Evolutionary conservation across 2,797 vertebrate species (phyloP), one percentile per base, ranked within the genome.

Genomic region (Aplochiton taeniatus): DNA sequence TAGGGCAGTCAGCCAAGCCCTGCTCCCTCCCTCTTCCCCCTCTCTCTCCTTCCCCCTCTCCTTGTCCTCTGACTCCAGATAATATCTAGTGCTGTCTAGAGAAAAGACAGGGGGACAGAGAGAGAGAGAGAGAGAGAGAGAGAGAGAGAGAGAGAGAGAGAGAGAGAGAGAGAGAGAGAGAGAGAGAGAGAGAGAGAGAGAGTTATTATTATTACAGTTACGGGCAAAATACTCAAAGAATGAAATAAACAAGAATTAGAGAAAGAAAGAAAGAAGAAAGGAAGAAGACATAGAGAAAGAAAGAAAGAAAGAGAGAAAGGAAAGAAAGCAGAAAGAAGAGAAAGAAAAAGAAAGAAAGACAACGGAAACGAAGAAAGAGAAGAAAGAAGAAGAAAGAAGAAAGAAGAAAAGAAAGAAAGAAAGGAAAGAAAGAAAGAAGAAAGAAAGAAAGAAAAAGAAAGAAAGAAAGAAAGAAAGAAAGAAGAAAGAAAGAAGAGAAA

Each of bases 121-220:
- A 13, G 46, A 51, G 43, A 56, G 9, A 48, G 43, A 41, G 45
- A 48, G 43, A 58, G 11, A 8, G 41, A 58, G 54, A 66, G 53
- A 58, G 55, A 18, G 43, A 14, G 13, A 13, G 49, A 47, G 46
- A 47, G 50, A 51, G 14, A 51, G 14, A n/a, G 14, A 51, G 14
- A n/a, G 50, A 51, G 14, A 54, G 16, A 9, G 14, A 16, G 14
- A 16, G 50, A 31, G 31, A 31, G 50, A 51, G 50, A 51, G 50
- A 9, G 13, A 47, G 9, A 10, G 31, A 31, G 31, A 31, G 31
- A 31, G 31, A 31, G 31, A 31, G 31, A 31, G 31, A 31, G 31
- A 31, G n/a, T n/a, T n/a, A n/a, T n/a, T n/a, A n/a, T n/a, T n/a
- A n/a, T n/a, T n/a, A n/a, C n/a, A n/a, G n/a, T n/a, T n/a, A n/a